These are phyloP conservation scores for Grus americana DNA, from an alignment of 2,113 vertebrate species.

Conservation along the genomic window DNA sequence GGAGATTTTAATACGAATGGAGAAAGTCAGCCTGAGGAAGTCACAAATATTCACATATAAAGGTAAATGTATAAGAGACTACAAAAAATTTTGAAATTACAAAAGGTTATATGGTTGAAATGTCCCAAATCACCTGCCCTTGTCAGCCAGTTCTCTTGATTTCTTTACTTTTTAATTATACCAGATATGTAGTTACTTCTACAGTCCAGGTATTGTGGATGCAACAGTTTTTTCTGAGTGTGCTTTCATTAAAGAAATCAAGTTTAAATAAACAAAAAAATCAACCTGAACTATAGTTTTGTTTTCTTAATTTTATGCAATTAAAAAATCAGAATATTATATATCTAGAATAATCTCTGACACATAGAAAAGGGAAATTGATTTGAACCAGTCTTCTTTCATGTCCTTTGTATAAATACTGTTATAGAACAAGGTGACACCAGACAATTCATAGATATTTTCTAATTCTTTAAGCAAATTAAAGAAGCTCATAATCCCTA, in stretches of 20 bases:
- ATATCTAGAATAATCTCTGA: not conserved
- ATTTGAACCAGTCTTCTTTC: not conserved
- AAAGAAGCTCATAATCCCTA: not conserved
- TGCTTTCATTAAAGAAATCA: not conserved
- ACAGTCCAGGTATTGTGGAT: not conserved
- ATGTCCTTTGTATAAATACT: not conserved
- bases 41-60: not conserved
- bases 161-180: not conserved
- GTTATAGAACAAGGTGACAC: not conserved
- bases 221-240: not conserved
- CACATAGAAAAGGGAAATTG: not conserved
- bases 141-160: not conserved
- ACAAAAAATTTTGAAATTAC: not conserved
- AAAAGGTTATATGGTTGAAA: not conserved
- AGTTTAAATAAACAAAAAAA: not conserved
- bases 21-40: not conserved
- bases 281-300: not conserved
- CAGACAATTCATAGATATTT: not conserved
- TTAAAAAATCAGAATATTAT: not conserved
- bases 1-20: not conserved
- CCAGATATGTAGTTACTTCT: not conserved
- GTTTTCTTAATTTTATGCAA: not conserved
- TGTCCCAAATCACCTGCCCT: not conserved
- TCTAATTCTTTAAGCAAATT: not conserved
- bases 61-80: not conserved